These are phyloP conservation scores for Euplagia quadripunctaria DNA, from an alignment of 2,888 invertebrate species.

Conservation along the genomic window DNA sequence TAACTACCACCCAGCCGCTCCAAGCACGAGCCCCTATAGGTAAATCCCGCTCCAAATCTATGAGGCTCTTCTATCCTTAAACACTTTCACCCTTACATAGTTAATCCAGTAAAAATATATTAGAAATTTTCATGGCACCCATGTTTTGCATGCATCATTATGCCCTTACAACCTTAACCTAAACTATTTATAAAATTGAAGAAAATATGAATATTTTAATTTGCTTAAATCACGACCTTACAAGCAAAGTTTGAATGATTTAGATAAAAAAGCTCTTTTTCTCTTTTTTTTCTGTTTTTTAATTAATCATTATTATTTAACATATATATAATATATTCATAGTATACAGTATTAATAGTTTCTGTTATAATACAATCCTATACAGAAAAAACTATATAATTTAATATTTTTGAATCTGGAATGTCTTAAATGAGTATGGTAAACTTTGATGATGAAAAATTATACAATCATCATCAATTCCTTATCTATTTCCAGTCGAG, in stretches of 20 bases:
- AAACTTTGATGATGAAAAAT: neutral
- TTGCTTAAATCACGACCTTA: neutral
- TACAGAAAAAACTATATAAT: neutral
- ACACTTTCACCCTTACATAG: neutral
- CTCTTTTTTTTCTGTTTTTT: neutral
- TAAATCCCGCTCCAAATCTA: slow-evolving; percentile 59
- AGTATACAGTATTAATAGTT: neutral
- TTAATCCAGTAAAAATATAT: no score
- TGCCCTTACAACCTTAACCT: neutral
- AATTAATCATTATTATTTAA: no score
- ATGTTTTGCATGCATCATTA: neutral
- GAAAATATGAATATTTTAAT: neutral
- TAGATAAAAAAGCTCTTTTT: neutral
- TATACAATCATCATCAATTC: slow-evolving; percentile 31
- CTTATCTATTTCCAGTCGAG: slow-evolving; percentile 85
- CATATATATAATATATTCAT: neutral
- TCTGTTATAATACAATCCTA: neutral
- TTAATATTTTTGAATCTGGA: neutral
- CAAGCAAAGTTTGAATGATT: neutral
- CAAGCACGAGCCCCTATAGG: slow-evolving; percentile 84
- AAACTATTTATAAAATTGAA: neutral
- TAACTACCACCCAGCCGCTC: slow-evolving; percentile 69
- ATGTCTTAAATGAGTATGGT: neutral
- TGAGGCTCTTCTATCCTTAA: slow-evolving; percentile 26
- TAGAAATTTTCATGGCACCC: neutral